phyloP scores from a whole-genome alignment of 2,113 vertebrate species.

The Cranoglanis bouderius region DNA sequence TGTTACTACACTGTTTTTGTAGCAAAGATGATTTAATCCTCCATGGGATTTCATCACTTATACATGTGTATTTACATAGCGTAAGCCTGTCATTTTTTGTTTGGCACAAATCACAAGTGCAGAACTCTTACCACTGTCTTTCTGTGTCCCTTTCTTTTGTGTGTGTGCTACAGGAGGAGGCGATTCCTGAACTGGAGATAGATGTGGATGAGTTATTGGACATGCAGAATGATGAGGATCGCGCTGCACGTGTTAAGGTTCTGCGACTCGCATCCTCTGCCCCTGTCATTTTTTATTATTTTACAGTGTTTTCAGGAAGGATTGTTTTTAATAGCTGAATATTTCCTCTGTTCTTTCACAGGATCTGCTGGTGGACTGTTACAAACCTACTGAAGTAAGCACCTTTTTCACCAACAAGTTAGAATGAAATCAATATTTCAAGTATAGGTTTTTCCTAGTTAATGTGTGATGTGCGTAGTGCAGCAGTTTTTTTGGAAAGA shows the following conservation, averaged over 20 bases:
- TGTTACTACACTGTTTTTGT: constrained; percentile 7
- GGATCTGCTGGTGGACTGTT: constrained; percentile 90
- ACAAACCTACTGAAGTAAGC: constrained; percentile 89
- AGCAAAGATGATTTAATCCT: background rate
- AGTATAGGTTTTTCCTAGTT: too few relatives aligned
- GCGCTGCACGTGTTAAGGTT: constrained; percentile 87
- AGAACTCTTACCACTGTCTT: background rate
- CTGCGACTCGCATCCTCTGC: background rate
- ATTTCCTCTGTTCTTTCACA: constrained; percentile 49
- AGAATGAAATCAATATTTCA: too few relatives aligned
- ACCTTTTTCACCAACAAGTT: background rate
- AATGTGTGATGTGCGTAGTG: too few relatives aligned
- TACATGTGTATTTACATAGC: background rate
- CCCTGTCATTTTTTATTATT: background rate
- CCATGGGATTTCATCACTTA: background rate
- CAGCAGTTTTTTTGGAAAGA: too few relatives aligned
- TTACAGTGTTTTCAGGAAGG: background rate
- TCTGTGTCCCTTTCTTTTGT: background rate
- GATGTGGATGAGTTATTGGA: constrained; percentile 90
- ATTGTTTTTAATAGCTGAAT: background rate
- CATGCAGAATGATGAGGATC: constrained; percentile 83
- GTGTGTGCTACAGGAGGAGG: constrained; percentile 71
- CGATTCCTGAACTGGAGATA: constrained; percentile 90
- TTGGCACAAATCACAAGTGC: background rate
- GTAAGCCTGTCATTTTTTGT: background rate